These are phyloP conservation scores for Cryptoblepharus egeriae DNA, from an alignment of 2,797 vertebrate species.

Conservation along the genomic window DNA sequence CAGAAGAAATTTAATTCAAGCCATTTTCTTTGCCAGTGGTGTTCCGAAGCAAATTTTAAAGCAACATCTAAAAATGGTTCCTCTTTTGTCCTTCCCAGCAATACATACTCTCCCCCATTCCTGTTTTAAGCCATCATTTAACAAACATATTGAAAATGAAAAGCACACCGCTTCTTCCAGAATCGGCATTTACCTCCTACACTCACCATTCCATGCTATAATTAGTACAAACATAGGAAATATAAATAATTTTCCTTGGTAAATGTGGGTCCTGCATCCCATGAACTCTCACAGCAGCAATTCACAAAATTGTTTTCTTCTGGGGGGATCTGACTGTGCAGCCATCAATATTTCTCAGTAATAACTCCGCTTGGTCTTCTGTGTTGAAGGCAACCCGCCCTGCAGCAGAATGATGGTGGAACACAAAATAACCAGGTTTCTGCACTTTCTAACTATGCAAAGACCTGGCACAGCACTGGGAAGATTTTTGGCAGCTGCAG, in stretches of 20 bases:
- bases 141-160: slow-evolving; percentile 48
- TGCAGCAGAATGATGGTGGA: not conserved
- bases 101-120: slow-evolving; percentile 30
- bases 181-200: slow-evolving; percentile 43
- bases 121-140: slow-evolving; percentile 55
- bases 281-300: not conserved
- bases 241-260: slow-evolving; percentile 39
- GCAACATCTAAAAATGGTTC: slow-evolving; percentile 45
- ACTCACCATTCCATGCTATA: slow-evolving; percentile 44
- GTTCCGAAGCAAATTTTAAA: slow-evolving; percentile 54
- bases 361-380: not conserved
- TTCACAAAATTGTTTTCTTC: not conserved
- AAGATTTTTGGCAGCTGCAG: no score
- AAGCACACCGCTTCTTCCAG: slow-evolving; percentile 44
- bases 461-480: not conserved
- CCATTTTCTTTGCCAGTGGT: slow-evolving; percentile 41
- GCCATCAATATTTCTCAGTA: not conserved
- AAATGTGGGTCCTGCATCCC: not conserved
- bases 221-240: slow-evolving; percentile 60
- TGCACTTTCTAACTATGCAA: not conserved
- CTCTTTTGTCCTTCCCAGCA: slow-evolving; percentile 41
- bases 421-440: not conserved
- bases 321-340: not conserved
- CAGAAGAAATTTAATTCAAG: slow-evolving; percentile 25
- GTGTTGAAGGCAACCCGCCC: not conserved